Evolutionary conservation across 2,797 vertebrate genomes (phyloP).

Genomic region (Gadopsis marmoratus): DNA sequence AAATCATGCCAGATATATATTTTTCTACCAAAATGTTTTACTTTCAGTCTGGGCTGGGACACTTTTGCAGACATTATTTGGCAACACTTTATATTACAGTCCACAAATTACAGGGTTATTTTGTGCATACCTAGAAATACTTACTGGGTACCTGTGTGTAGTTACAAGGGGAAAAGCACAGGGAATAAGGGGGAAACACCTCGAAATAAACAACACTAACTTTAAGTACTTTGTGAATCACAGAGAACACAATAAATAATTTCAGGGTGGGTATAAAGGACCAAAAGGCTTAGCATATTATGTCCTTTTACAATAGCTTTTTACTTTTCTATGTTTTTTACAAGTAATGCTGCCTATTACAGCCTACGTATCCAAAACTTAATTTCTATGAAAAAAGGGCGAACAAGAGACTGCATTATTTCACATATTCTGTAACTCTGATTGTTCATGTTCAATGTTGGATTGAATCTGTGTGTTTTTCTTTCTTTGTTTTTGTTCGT

Average conservation of each 20-base stretch:
- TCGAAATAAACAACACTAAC: not conserved
- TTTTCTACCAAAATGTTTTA: not conserved
- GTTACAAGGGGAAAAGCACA: not conserved
- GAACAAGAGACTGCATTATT: not conserved
- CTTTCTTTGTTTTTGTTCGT: not conserved
- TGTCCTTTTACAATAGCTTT: not conserved
- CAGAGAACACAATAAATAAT: not conserved
- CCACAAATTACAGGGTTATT: not conserved
- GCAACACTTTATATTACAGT: not conserved
- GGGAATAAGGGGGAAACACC: not conserved
- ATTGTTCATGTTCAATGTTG: not conserved
- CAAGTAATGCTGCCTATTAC: not conserved
- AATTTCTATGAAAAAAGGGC: too few relatives aligned
- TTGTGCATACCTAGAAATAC: conserved; percentile 1
- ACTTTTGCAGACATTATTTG: not conserved
- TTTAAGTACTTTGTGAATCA: not conserved
- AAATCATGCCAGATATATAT: conserved; percentile 19
- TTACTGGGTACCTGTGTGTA: not conserved
- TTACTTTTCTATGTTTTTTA: not conserved
- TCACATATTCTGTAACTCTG: not conserved
- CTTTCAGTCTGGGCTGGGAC: not conserved
- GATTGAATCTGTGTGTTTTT: not conserved
- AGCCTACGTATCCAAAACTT: not conserved
- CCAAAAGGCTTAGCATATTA: not conserved
- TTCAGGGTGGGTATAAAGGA: too few relatives aligned